A percentile compares a stretch with the other conserved stretches of the same genome.
These are phyloP conservation scores for Pristionchus arcanus DNA, from an alignment of 2,888 invertebrate species.

Conservation along the genomic window DNA sequence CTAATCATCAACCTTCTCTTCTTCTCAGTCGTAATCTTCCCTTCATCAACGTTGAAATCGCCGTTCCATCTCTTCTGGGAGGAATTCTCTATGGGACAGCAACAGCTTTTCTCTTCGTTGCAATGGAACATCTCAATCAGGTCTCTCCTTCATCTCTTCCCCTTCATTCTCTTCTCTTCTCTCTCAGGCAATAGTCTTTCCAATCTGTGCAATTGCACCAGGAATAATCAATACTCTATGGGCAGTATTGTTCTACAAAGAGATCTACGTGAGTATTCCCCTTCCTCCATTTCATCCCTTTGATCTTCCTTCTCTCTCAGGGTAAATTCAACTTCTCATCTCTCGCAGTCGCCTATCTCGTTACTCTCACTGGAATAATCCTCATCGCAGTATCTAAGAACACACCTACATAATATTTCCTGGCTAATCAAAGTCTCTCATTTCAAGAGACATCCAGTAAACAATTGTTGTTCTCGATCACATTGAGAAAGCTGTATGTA, in stretches of 20 bases:
- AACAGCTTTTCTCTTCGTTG: slow-evolving; percentile 63
- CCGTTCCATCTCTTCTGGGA: slow-evolving; percentile 63
- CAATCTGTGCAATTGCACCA: slow-evolving; percentile 66
- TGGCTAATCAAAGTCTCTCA: slow-evolving; percentile 26
- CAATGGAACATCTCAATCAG: slow-evolving; percentile 70
- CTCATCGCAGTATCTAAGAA: slow-evolving; percentile 68
- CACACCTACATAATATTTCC: slow-evolving; percentile 1
- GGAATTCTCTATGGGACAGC: slow-evolving; percentile 67
- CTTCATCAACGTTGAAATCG: slow-evolving; percentile 66
- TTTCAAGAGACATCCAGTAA: slow-evolving; percentile 35
- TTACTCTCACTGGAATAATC: slow-evolving; percentile 64
- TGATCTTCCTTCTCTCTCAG: slow-evolving; percentile 50
- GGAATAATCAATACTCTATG: slow-evolving; percentile 67
- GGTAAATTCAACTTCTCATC: slow-evolving; percentile 63
- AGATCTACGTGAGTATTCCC: slow-evolving; percentile 59
- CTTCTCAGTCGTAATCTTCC: slow-evolving; percentile 62
- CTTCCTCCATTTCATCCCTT: background rate
- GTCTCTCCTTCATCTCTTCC: slow-evolving; percentile 52
- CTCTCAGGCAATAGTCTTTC: slow-evolving; percentile 67
- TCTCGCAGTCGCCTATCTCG: slow-evolving; percentile 61
- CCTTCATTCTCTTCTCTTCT: background rate
- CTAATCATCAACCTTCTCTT: background rate
- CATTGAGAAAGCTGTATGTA: background rate
- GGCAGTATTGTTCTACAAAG: slow-evolving; percentile 68
- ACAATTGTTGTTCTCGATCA: background rate